Conservation (phyloP, 2,888 invertebrate species). For the Abrostola triplasia region DNA sequence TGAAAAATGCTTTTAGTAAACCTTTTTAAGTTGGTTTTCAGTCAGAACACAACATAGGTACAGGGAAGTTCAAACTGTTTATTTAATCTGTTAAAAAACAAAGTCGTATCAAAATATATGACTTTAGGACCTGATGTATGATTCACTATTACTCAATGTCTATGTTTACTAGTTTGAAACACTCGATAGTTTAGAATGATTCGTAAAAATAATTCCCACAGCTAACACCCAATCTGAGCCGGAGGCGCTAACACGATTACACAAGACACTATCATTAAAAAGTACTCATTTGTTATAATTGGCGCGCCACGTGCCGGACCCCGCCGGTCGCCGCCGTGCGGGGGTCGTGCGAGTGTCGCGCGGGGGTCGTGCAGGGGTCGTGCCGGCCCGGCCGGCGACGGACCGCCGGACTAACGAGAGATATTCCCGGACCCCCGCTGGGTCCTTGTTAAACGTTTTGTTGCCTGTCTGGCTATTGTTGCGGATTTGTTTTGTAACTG, state of each 20-base stretch:
- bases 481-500: conserved; percentile 40
- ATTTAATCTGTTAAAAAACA: background rate
- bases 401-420: conserved; percentile 66
- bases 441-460: conserved; percentile 48
- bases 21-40: too few species aligned
- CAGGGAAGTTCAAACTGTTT: background rate
- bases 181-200: too few species aligned
- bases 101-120: background rate
- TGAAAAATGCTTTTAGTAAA: too few species aligned
- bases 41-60: too few species aligned
- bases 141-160: too few species aligned
- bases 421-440: conserved; percentile 76
- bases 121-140: too few species aligned
- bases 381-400: conserved; percentile 31
- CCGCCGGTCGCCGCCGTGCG: conserved; percentile 21
- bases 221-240: conserved; percentile 6
- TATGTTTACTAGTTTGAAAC: too few species aligned
- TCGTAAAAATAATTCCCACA: background rate
- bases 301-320: conserved; percentile 47
- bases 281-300: conserved; percentile 61
- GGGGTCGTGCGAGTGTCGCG: conserved; percentile 46
- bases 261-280: conserved; percentile 56
- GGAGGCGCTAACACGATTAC: conserved; percentile 56
- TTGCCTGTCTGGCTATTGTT: conserved; percentile 55
- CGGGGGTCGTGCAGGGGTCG: conserved; percentile 38